Evolutionary conservation across 2,888 invertebrate genomes (phyloP), one percentile per base, ranked within the genome.

Genomic region (Diarsia mendica): DNA sequence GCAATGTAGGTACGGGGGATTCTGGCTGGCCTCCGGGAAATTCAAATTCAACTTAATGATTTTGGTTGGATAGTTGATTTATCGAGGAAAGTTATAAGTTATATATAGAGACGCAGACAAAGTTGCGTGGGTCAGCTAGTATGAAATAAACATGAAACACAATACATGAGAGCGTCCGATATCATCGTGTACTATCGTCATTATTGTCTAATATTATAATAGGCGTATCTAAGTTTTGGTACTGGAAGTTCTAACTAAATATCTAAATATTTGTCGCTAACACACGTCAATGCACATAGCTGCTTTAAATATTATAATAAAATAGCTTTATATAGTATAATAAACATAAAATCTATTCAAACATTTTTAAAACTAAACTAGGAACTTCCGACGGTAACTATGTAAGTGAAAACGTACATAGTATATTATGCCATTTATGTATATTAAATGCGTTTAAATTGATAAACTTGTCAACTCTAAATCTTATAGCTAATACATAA

Each of bases 351-450:
- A 53, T 39, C 39, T 72, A 73, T 23, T 28, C 60, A 60, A 69
- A 69, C 23, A 66, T 66, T 73, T 28, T 58, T 67, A 67, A 84
- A 67, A 65, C 70, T 85, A 78, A 77, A 77, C 77, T 83, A 89
- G 86, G 87, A 87, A 89, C 88, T 85, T 88, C 73, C 65, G 75
- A 66, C 53, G 74, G 70, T 75, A 83, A 73, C 61, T 13, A 81
- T 85, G 68, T 61, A 70, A 60, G 69, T 49, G 15, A 72, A 77
- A 70, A 70, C 72, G 28, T 85, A 85, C 77, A 67, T 73, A 76
- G 72, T 61, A 51, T 58, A 70, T 70, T 72, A 81, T 85, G 82
- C 77, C 60, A 63, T 66, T 68, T 51, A 70, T 72, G 58, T 75
- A 75, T 69, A 69, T 72, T 82, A 84, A 82, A 82, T 82, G 82